Evolutionary conservation across 2,113 vertebrate species (phyloP).

Genomic region (Myrmecophaga tridactyla): DNA sequence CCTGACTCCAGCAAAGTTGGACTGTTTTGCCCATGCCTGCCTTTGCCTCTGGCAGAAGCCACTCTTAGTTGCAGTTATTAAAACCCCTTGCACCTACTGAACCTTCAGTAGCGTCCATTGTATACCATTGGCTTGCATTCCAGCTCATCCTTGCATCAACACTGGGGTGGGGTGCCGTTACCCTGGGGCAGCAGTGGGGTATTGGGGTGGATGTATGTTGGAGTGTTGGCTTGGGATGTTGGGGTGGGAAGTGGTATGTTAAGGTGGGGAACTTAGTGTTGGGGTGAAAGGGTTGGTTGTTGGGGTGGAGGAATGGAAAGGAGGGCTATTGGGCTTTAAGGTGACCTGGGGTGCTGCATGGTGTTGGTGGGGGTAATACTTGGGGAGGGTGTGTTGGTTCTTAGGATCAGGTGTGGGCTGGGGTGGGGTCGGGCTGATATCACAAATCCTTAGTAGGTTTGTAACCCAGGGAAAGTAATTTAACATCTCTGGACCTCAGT

Average conservation of each 20-base stretch:
- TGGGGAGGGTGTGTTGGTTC: neutral
- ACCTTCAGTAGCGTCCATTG: fast-evolving
- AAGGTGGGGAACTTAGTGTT: neutral
- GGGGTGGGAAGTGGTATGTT: neutral
- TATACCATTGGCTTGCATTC: neutral
- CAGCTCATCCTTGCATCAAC: neutral
- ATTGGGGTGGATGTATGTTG: neutral
- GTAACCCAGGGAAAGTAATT: neutral
- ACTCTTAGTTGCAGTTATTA: fast-evolving
- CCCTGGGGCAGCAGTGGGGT: no score
- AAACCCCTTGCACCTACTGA: fast-evolving
- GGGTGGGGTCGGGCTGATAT: neutral
- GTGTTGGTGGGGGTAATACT: neutral
- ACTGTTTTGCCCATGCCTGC: fast-evolving
- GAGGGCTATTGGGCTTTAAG: neutral
- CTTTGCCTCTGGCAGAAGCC: neutral
- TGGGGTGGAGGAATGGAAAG: neutral
- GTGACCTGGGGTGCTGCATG: fast-evolving
- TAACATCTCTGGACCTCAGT: neutral
- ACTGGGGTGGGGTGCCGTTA: neutral
- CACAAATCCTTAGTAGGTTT: neutral
- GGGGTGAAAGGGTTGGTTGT: neutral
- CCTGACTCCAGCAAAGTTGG: neutral
- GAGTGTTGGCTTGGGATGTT: neutral
- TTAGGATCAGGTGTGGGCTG: no score